phyloP scores from a whole-genome alignment of 2,113 vertebrate genomes.

The Vombatus ursinus region DNA sequence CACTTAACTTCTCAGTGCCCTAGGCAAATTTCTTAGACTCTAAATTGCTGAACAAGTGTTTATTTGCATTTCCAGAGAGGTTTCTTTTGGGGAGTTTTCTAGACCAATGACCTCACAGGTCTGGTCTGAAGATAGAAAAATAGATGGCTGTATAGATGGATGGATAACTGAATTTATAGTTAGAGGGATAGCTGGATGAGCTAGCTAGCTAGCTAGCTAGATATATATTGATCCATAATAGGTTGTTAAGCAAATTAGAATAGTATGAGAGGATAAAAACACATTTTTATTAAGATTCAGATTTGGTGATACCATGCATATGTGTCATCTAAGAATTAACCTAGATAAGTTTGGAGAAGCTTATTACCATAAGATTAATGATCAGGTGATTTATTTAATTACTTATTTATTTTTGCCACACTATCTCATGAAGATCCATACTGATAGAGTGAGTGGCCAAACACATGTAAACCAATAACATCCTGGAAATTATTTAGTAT shows the following conservation, averaged over 20 bases:
- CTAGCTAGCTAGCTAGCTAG: too few species aligned
- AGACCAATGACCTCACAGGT: background rate
- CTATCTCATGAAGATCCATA: background rate
- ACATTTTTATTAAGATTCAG: background rate
- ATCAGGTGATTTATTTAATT: background rate
- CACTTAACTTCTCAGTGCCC: background rate
- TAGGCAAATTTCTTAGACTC: background rate
- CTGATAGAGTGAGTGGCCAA: background rate
- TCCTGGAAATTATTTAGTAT: background rate
- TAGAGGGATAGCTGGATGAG: too few species aligned
- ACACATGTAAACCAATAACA: background rate
- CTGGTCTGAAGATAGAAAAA: background rate
- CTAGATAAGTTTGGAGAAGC: background rate
- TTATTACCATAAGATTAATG: background rate
- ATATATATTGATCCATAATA: background rate
- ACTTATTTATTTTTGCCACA: background rate
- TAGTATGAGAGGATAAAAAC: background rate
- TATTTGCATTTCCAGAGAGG: background rate
- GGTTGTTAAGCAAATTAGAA: background rate
- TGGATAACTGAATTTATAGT: background rate
- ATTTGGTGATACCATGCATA: background rate
- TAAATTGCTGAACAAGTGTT: background rate
- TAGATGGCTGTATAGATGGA: background rate
- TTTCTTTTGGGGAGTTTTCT: background rate
- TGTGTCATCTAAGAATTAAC: background rate